These are phyloP conservation scores for Eueremaeus valkanovi DNA, from an alignment of 2,888 invertebrate genomes.

Conservation along the genomic window DNA sequence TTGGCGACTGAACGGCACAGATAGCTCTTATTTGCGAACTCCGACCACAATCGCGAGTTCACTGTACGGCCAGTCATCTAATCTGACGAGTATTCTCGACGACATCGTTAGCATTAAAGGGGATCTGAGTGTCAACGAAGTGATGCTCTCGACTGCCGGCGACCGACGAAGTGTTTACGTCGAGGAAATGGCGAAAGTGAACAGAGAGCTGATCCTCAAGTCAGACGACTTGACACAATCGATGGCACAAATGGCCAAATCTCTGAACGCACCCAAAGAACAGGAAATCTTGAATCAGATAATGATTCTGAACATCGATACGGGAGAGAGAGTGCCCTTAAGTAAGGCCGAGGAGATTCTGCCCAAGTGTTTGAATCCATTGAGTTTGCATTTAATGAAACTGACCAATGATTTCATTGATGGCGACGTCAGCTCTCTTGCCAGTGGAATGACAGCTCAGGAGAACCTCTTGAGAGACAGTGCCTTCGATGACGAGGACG, in stretches of 20 bases:
- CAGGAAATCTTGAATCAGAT: conserved; percentile 73
- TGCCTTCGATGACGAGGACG: conserved; percentile 33
- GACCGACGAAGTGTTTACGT: conserved; percentile 33
- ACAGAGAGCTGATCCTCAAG: background rate
- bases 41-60: background rate
- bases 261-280: background rate
- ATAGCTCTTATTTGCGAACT: background rate
- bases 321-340: conserved; percentile 85
- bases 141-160: background rate
- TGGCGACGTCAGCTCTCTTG: conserved; percentile 33
- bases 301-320: conserved; percentile 59
- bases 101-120: conserved; percentile 43
- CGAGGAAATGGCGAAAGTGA: conserved; percentile 15
- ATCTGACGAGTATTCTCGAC: conserved; percentile 39
- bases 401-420: conserved; percentile 58
- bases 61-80: conserved; percentile 14
- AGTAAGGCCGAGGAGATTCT: conserved; percentile 90
- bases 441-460: conserved; percentile 34
- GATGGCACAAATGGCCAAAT: conserved; percentile 4
- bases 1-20: background rate
- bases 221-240: conserved; percentile 1
- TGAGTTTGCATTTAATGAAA: conserved; percentile 89
- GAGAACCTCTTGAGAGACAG: conserved; percentile 28
- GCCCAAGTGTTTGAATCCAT: conserved; percentile 85
- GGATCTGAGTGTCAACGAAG: conserved; percentile 41